Base-by-base conservation (phyloP, 2,113 vertebrate genomes). In the Syngnathoides biaculeatus region DNA sequence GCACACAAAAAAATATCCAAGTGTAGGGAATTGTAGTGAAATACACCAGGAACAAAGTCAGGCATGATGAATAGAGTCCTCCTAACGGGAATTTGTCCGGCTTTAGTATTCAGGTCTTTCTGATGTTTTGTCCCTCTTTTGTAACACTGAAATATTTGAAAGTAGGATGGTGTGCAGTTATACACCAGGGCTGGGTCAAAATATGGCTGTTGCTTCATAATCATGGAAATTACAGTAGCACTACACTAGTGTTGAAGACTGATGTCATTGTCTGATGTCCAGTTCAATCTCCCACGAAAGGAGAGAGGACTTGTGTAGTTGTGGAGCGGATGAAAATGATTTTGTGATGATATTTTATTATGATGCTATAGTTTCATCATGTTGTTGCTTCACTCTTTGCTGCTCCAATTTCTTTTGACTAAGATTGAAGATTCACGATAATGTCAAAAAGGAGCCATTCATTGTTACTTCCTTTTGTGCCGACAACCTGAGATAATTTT, bases 11-110 rank as follows among this genome's bases (percentile, higher is more conserved):
- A 67, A 43, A 43, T 26, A 74, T 71, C 42, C 59, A 75, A 75
- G 72, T 79, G 72, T 77, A 59, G 38, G 75, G 74, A 74, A 62
- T 77, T 65, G 56, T 64, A 56, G 57, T 45, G 72, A 75, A 78
- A 68, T 67, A 70, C 60, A 71, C 45, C 1, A 0, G 17, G 39
- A 40, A 78, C 35, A 77, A 68, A 69, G 64, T 35, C 48, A 65
- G 47, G 42, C 56, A 22, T 52, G 38, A 14, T 55, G 30, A 68
- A 47, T 13, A 19, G 10, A 60, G 62, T 68, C 24, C 22, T 57
- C 59, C 30, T 30, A 7, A n/a, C 43, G 39, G 55, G 19, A 42
- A 30, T 26, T 22, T 43, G 65, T 59, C 69, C 30, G 27, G 19
- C 22, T 70, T 74, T 65, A 24, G 12, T 62, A 62, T 62, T 62